Conservation (phyloP, 1,140 invertebrate genomes). For the Hyphantria cunea region DNA sequence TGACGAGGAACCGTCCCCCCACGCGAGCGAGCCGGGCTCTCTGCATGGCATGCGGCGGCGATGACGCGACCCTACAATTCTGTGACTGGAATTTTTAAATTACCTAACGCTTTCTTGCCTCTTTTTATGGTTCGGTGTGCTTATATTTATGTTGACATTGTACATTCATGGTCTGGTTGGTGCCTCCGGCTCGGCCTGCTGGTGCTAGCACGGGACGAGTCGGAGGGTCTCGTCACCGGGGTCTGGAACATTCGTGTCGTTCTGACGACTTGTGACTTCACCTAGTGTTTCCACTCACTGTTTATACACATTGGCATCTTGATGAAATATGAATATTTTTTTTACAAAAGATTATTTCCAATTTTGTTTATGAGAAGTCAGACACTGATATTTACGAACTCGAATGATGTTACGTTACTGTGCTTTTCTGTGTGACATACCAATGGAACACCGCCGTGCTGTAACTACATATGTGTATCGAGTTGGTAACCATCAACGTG, state of each 20-base stretch:
- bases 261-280: conserved; percentile 11
- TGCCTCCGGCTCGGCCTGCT: conserved; percentile 6
- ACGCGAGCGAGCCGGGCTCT: neutral
- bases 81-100: conserved; percentile 77
- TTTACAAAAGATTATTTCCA: no score
- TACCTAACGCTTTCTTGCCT: conserved; percentile 75
- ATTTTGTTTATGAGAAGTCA: no score
- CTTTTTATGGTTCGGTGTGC: conserved; percentile 79
- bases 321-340: no score
- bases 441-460: no score
- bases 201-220: neutral
- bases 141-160: conserved; percentile 67
- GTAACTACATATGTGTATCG: no score
- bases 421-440: no score
- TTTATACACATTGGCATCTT: no score
- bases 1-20: conserved; percentile 11
- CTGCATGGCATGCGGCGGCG: conserved; percentile 29
- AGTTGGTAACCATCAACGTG: no score
- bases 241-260: conserved; percentile 5
- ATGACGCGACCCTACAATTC: conserved; percentile 31
- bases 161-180: conserved; percentile 35
- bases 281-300: no score
- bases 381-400: no score
- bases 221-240: neutral
- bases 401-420: no score